Evolutionary conservation across 2,113 vertebrate species (phyloP), one percentile per base, ranked within the genome.

Genomic region (Gavialis gangeticus): DNA sequence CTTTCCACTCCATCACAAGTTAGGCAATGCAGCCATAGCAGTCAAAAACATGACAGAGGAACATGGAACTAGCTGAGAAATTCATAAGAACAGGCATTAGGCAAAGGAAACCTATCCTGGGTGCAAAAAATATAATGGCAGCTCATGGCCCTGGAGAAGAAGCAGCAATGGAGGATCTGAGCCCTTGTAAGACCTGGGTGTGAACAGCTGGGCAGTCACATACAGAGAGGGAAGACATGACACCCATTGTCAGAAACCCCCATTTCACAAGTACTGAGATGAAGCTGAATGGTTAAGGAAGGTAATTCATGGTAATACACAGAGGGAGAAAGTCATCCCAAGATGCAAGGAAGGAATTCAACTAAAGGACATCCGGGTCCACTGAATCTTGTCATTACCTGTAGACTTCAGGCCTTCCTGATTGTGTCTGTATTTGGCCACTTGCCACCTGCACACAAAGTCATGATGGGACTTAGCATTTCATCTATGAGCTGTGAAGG

Each of bases 401-500:
- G 34, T 37, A 34, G 37, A 24, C 34, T 19, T 34, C 34, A 6
- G 67, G 18, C 30, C 67, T 37, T 6, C 30, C 30, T 13, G 6
- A 34, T 21, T 37, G 12, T 71, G 66, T 69, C 66, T 19, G 17
- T 22, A 37, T 34, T 46, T 46, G 46, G 46, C 46, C 46, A 46
- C 46, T 22, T 71, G 30, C 30, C 13, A 37, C 30, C 34, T 21
- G 11, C 18, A 6, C 3, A 6, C 34, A 71, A 21, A 71, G 24
- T 37, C 34, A 22, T 8, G 13, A 12, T 34, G 18, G n/a, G 6
- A 21, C 67, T 71, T 71, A 6, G 19, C 19, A 22, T 71, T 13
- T 46, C 55, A 5, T 7, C 37, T 11, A 24, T 0, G 0, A 62
- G 81, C 37, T 63, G 18, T 6, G 22, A 6, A 18, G 54, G 66